Evolutionary conservation across 1,140 invertebrate genomes (phyloP), one percentile per base, ranked within the genome.

Genomic region (Brachionus paranguensis): DNA sequence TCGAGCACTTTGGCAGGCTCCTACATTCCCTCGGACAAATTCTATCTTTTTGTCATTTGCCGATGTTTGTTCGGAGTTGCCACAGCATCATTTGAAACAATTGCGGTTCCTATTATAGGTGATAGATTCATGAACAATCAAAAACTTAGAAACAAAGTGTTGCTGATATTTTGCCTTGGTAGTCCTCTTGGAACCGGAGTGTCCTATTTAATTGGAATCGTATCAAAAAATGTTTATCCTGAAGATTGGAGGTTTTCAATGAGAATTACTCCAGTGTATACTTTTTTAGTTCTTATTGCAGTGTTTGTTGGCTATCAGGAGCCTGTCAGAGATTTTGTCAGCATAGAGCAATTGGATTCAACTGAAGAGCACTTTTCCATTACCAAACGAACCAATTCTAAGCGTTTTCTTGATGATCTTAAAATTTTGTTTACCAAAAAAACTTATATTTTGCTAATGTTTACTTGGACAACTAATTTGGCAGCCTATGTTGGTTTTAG

Each of bases 41-140:
- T 81, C 17, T 81, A 64, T 81, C 33, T 81, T 11, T 81, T 81
- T 81, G 53, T 81, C 11, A 11, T 81, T 10, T 43, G 33, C 12
- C 53, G 78, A 12, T 60, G 78, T n/a, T 64, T 81, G n/a, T 81
- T 81, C 37, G 78, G 78, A n/a, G 53, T 81, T 17, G 78, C 78
- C n/a, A 81, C 78, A 5, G 78, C 78, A 14, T 81, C 78, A 6
- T 81, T 81, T 81, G 78, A 81, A 64, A 81, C 78, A 20, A 64
- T 81, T 20, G 78, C 78, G 0, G 78, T 81, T 7, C 78, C 78
- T 24, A 81, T 81, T 47, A 81, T 81, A 37, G 78, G 78, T 4
- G 78, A 81, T 47, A 53, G 78, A 11, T 81, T 81, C 41, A 47
- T 64, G 24, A 43, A 64, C 43, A 81, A 81, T 24, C 50, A 43